A percentile compares a stretch with the other conserved stretches of the same genome.
Evolutionary conservation across 1,140 invertebrate species (phyloP).

Genomic region (Eubasilissa regina): DNA sequence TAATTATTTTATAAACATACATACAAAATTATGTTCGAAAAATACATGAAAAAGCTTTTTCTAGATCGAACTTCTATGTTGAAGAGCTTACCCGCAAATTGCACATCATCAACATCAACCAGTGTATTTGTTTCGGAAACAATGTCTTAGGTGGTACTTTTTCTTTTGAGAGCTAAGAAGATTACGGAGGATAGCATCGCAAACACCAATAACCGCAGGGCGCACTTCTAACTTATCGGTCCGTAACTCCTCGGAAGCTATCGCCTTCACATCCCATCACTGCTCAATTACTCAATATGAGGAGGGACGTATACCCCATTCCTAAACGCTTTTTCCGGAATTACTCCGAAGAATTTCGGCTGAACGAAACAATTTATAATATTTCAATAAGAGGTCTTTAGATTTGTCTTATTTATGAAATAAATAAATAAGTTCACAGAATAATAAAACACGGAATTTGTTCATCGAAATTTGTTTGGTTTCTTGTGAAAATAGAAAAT

Average conservation of each 20-base stretch:
- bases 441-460: too few relatives aligned
- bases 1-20: too few relatives aligned
- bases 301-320: neutral
- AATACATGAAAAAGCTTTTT: too few relatives aligned
- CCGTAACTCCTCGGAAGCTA: constrained; percentile 8
- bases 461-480: too few relatives aligned
- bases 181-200: constrained; percentile 24
- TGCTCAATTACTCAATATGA: constrained; percentile 22
- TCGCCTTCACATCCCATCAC: constrained; percentile 4
- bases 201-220: constrained; percentile 22
- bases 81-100: neutral
- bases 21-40: too few relatives aligned
- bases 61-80: too few relatives aligned
- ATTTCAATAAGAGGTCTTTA: too few relatives aligned
- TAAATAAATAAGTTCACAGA: too few relatives aligned
- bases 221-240: constrained; percentile 22
- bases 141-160: constrained; percentile 4
- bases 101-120: neutral
- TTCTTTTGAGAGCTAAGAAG: neutral
- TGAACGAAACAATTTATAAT: too few relatives aligned
- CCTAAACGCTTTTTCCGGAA: neutral
- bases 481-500: neutral
- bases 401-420: too few relatives aligned
- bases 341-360: too few relatives aligned
- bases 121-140: constrained; percentile 17